A percentile compares a stretch with the other conserved stretches of the same genome.
Evolutionary conservation across 2,888 invertebrate species (phyloP).

Genomic region (Eilema depressum): DNA sequence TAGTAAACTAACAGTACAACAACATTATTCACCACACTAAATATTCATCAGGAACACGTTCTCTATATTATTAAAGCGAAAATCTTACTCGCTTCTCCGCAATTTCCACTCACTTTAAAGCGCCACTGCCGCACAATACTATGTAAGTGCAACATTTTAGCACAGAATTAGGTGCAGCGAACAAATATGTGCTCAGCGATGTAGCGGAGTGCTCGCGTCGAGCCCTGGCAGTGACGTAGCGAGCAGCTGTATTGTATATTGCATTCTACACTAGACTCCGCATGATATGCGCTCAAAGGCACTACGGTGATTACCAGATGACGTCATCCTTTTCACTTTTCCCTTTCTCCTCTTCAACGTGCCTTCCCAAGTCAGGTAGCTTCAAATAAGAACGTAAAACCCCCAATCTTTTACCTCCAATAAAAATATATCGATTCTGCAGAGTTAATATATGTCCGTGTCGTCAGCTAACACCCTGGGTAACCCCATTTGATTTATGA

Average conservation of each 20-base stretch:
- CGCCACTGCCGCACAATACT: not conserved
- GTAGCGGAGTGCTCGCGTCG: not conserved
- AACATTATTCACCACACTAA: not conserved
- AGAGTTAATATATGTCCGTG: not conserved
- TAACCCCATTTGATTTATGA: not conserved
- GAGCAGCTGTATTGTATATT: not conserved
- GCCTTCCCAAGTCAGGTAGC: not conserved
- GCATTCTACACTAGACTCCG: not conserved
- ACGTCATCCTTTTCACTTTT: not conserved
- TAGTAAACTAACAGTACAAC: not conserved
- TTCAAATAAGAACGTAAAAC: not conserved
- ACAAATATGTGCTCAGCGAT: conserved; percentile 16
- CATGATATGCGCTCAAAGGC: not conserved
- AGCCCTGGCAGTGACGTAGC: not conserved
- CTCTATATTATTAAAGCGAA: not conserved
- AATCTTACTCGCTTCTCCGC: not conserved
- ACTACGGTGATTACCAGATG: not conserved
- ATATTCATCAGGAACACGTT: conserved; percentile 3
- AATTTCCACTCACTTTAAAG: conserved; percentile 12
- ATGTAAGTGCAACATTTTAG: conserved; percentile 16
- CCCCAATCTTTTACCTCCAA: not conserved
- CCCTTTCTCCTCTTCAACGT: not conserved
- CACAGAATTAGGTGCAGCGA: conserved; percentile 15
- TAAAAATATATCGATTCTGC: conserved; percentile 6
- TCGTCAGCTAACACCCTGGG: not conserved